A percentile compares a stretch with the other conserved stretches of the same genome.
These are phyloP conservation scores for Apostichopus leukothele DNA, from an alignment of 53 echinoderm and acorn worm species.

Conservation along the genomic window DNA sequence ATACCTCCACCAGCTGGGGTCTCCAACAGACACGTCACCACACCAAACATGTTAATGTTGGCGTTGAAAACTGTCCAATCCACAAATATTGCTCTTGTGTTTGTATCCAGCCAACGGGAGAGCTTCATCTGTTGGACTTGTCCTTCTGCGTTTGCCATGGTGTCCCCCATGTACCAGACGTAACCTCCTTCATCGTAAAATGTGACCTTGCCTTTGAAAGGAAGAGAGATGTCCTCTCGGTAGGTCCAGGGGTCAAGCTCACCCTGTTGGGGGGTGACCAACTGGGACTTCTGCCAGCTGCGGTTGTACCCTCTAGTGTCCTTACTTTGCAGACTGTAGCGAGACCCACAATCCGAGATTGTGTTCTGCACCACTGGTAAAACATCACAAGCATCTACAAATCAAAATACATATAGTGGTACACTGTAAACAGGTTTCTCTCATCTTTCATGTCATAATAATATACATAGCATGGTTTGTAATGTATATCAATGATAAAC, in stretches of 20 bases:
- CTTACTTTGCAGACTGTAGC: conserved; percentile 51
- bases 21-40: conserved; percentile 74
- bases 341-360: conserved; percentile 55
- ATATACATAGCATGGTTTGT: too few species aligned
- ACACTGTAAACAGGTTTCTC: too few species aligned
- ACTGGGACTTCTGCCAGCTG: conserved; percentile 55
- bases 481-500: too few species aligned
- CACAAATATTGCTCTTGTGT: conserved; percentile 74
- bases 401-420: not conserved
- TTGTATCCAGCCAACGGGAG: conserved; percentile 67
- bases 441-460: too few species aligned
- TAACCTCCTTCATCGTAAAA: conserved; percentile 70
- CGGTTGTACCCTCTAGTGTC: conserved; percentile 67
- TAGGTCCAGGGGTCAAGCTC: conserved; percentile 57
- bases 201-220: conserved; percentile 58
- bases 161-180: conserved; percentile 62
- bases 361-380: not conserved
- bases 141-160: conserved; percentile 37
- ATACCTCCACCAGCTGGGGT: conserved; percentile 73
- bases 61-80: conserved; percentile 91
- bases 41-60: conserved; percentile 84
- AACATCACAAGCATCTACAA: conserved; percentile 53
- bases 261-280: not conserved
- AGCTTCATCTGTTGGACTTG: conserved; percentile 51
- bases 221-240: conserved; percentile 29